These are phyloP conservation scores for Tragelaphus imberbis DNA, from an alignment of 2,113 vertebrate genomes.

Conservation along the genomic window DNA sequence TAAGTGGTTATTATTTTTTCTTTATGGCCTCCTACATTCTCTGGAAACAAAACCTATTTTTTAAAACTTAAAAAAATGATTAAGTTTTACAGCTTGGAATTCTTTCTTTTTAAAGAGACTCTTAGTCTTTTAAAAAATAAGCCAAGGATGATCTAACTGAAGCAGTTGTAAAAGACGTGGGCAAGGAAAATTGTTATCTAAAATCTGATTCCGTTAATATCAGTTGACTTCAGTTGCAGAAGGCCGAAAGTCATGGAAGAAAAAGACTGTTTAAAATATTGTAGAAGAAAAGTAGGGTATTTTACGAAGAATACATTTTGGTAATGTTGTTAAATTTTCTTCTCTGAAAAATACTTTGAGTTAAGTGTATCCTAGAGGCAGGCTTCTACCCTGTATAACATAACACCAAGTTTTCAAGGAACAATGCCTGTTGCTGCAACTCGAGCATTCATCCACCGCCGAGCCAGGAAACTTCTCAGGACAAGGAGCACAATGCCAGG, in stretches of 20 bases:
- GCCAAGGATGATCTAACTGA: neutral
- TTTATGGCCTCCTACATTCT: neutral
- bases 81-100: neutral
- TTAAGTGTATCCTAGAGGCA: neutral
- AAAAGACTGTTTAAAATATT: neutral
- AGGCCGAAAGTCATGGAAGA: neutral
- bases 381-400: neutral
- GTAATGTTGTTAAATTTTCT: neutral
- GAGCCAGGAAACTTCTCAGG: constrained; percentile 50
- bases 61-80: neutral
- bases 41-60: neutral
- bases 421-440: neutral
- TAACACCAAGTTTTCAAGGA: constrained; percentile 45
- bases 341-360: constrained; percentile 2
- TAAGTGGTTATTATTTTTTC: neutral
- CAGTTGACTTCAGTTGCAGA: neutral
- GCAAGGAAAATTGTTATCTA: neutral
- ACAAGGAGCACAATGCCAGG: constrained; percentile 36
- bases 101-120: neutral
- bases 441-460: neutral
- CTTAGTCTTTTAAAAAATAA: neutral
- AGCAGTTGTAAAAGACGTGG: neutral
- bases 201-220: neutral
- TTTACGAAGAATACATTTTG: neutral
- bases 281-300: neutral